Evolutionary conservation across 1,140 invertebrate species (phyloP).

Genomic region (Anadara kagoshimensis): DNA sequence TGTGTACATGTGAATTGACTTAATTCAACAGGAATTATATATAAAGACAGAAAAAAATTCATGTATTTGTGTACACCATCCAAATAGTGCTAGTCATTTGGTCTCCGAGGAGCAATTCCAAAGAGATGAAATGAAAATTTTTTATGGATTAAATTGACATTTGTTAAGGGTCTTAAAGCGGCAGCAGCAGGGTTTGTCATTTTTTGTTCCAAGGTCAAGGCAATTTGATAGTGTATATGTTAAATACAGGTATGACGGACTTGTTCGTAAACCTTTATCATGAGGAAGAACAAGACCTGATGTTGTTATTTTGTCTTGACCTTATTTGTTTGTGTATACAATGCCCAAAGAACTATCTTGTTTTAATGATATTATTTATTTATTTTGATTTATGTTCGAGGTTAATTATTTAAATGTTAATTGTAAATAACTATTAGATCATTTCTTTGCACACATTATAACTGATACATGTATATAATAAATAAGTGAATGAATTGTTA

Average conservation of each 20-base stretch:
- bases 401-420: too few relatives aligned
- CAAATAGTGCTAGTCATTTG: background rate
- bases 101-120: background rate
- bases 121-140: background rate
- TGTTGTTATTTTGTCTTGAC: background rate
- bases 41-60: background rate
- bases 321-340: too few relatives aligned
- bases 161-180: slow-evolving; percentile 8
- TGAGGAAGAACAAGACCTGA: slow-evolving; percentile 40
- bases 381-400: too few relatives aligned
- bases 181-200: slow-evolving; percentile 33
- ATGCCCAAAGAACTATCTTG: too few relatives aligned
- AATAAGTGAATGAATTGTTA: too few relatives aligned
- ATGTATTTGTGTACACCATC: background rate
- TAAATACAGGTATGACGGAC: slow-evolving; percentile 44
- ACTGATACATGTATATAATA: too few relatives aligned
- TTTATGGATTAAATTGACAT: background rate
- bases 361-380: too few relatives aligned
- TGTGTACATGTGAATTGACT: background rate
- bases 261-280: slow-evolving; percentile 38
- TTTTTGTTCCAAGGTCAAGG: slow-evolving; percentile 2
- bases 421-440: too few relatives aligned
- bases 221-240: slow-evolving; percentile 28
- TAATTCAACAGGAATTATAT: background rate
- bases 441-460: too few relatives aligned